Conservation (phyloP, 2,113 vertebrate species). For the Fregetta grallaria region DNA sequence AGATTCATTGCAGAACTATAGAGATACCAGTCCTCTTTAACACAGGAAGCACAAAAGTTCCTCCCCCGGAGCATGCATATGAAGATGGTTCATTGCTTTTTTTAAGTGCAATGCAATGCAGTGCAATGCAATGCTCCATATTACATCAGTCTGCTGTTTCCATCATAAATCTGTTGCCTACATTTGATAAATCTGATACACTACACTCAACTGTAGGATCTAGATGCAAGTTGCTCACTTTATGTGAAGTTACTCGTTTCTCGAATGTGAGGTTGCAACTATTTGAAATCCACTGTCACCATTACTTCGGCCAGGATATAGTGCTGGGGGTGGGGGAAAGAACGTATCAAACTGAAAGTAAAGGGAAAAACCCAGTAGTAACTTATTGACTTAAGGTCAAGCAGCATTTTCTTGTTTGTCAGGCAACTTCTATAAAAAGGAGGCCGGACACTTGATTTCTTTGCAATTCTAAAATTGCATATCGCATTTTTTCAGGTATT, state of each 20-base stretch:
- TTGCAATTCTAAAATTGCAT: not conserved
- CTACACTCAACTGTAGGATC: not conserved
- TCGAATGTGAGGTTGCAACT: not conserved
- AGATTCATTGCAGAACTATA: not conserved
- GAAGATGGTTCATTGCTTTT: not conserved
- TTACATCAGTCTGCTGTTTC: not conserved
- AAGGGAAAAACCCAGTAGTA: conserved; percentile 21
- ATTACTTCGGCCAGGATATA: not conserved
- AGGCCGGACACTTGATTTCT: not conserved
- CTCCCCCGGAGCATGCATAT: not conserved
- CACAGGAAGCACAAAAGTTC: not conserved
- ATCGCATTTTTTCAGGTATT: not conserved
- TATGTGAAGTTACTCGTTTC: accelerated
- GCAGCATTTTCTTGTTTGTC: not conserved
- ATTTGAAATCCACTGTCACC: not conserved
- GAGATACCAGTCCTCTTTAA: not conserved
- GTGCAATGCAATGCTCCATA: not conserved
- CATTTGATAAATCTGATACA: not conserved
- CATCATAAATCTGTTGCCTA: not conserved
- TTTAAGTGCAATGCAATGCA: not conserved
- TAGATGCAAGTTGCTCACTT: not conserved
- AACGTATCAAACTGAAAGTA: conserved; percentile 17
- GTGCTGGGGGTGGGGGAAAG: not conserved
- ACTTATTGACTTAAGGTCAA: not conserved
- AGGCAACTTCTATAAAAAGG: not conserved